Base-by-base conservation (phyloP, 1,140 invertebrate species). In the Diploscapter pachys region DNA sequence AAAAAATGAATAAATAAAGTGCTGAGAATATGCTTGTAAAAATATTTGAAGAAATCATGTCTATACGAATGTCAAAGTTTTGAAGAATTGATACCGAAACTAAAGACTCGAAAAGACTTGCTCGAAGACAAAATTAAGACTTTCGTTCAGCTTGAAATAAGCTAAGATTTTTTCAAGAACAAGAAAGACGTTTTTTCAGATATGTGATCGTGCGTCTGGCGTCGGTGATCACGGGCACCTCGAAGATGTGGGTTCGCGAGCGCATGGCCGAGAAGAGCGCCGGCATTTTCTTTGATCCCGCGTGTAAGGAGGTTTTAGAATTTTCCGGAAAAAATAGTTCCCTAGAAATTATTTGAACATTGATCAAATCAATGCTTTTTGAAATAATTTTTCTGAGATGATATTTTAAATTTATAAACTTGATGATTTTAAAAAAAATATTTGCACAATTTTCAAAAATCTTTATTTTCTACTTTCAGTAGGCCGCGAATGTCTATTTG, bases 151-250 rank as follows among this genome's bases (percentile, higher is more conserved):
- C 31, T 31, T 31, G 31, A 31, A 31, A 31, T 31, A 31, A 31
- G 31, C 31, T 31, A 31, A 31, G 31, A 31, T 31, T 31, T 31
- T 31, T 31, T 31, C 31, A 31, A 31, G 31, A 31, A 31, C 31
- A 31, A 31, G 31, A 31, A 31, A 31, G 1, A 31, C 1, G 31
- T 31, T 31, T 31, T 72, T 82, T 72, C 53, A 84, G 83, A 68
- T 84, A 85, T 71, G 76, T 85, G 4, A 80, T 85, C 77, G 83
- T 85, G 9, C 78, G 80, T 55, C 54, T 85, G 8, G 81, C 79
- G 4, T 81, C 79, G 48, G 79, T 85, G 4, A 81, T 85, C 62
- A 81, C 82, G 3, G 83, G 84, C 31, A 70, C 83, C 0, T 79
- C 81, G 50, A 70, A 75, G 64, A 73, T 84, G 49, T 85, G 83